Conservation (phyloP, 2,113 vertebrate species). For the Ceyx margarethae region DNA sequence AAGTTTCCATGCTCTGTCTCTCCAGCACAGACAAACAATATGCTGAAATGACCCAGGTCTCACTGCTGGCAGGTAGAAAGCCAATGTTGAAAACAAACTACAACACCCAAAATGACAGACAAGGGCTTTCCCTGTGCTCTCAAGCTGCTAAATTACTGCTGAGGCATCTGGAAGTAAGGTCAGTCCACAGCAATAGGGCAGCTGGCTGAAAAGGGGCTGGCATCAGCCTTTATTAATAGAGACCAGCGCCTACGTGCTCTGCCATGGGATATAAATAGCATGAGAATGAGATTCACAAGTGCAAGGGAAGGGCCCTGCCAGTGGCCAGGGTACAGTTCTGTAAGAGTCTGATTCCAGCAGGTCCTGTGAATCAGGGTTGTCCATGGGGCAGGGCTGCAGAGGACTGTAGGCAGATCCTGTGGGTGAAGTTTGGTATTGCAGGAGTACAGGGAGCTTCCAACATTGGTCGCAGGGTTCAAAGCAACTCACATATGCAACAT, state of each 20-base stretch:
- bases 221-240: neutral
- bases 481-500: rapidly evolving
- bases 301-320: neutral
- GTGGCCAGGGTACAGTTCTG: neutral
- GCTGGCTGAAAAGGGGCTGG: neutral
- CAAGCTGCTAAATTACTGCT: neutral
- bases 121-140: neutral
- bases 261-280: neutral
- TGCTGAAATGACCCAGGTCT: neutral
- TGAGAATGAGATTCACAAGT: neutral
- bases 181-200: neutral
- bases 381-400: neutral
- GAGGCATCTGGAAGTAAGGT: neutral
- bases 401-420: rapidly evolving
- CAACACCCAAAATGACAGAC: neutral
- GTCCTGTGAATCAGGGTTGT: neutral
- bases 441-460: neutral
- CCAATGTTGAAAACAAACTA: neutral
- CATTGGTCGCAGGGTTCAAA: rapidly evolving
- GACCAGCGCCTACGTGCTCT: rapidly evolving
- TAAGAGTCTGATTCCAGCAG: neutral
- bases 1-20: neutral
- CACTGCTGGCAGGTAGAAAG: neutral
- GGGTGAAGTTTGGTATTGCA: neutral
- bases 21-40: neutral